Evolutionary conservation across 1,140 invertebrate genomes (phyloP).

Genomic region (Bombus fervidus): DNA sequence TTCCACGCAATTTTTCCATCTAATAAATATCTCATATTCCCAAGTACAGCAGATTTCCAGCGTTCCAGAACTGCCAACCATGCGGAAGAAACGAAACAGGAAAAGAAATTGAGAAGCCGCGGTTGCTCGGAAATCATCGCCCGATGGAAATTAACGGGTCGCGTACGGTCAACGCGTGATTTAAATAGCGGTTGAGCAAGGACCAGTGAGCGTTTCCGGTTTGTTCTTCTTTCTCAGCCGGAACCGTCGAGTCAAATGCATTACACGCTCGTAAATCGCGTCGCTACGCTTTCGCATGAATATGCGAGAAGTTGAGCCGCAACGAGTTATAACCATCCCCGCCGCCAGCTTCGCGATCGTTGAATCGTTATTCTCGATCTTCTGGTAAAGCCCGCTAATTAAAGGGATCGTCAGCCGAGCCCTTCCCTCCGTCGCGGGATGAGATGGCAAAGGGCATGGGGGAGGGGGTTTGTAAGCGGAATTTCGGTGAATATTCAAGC

Average conservation of each 20-base stretch:
- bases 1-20: not conserved
- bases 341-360: slow-evolving; percentile 2
- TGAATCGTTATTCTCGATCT: slow-evolving; percentile 51
- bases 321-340: slow-evolving; percentile 45
- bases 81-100: not conserved
- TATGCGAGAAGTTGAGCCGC: slow-evolving; percentile 42
- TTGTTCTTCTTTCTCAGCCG: not conserved
- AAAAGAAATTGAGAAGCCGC: not conserved
- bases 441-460: not conserved
- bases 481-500: slow-evolving; percentile 46
- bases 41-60: too few species aligned
- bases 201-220: not conserved
- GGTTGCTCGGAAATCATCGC: not conserved
- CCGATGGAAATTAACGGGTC: not conserved
- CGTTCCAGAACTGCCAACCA: not conserved
- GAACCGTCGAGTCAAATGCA: slow-evolving; percentile 39
- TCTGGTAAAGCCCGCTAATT: slow-evolving; percentile 36
- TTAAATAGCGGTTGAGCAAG: not conserved
- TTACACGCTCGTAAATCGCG: slow-evolving; percentile 49
- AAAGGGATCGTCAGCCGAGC: slow-evolving; percentile 12
- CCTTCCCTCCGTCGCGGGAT: not conserved
- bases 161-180: not conserved
- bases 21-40: not conserved
- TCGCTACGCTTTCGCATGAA: slow-evolving; percentile 40
- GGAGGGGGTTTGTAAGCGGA: not conserved